Conservation (phyloP, 2,797 vertebrate genomes). For the Artibeus jamaicensis region DNA sequence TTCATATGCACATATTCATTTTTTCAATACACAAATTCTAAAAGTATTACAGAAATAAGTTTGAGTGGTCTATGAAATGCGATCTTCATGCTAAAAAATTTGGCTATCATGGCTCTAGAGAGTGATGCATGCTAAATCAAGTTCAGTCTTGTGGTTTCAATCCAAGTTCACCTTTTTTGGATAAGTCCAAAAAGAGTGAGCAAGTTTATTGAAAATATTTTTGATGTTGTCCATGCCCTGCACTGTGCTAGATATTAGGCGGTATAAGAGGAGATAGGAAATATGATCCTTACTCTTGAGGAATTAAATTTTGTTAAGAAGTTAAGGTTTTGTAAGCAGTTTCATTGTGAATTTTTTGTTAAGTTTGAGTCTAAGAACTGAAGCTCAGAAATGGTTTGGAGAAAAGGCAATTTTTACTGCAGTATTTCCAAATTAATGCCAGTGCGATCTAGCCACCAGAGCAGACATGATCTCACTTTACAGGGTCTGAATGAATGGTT, state of each 20-base stretch:
- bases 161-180: background rate
- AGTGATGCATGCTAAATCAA: background rate
- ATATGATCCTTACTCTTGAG: background rate
- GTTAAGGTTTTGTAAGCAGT: background rate
- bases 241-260: background rate
- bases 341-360: background rate
- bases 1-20: background rate
- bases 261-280: background rate
- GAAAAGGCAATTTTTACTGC: background rate
- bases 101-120: background rate
- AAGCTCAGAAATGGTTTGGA: background rate
- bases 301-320: background rate
- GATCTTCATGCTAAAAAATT: background rate
- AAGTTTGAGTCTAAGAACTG: background rate
- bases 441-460: background rate
- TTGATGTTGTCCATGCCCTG: background rate
- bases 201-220: background rate
- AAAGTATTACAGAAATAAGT: background rate
- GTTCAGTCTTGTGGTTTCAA: background rate
- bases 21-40: background rate
- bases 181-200: background rate
- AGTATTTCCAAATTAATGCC: background rate
- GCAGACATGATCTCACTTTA: background rate
- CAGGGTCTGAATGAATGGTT: background rate
- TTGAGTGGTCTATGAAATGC: background rate